Conservation (phyloP, 2,797 vertebrate species). For the Ficedula albicollis region DNA sequence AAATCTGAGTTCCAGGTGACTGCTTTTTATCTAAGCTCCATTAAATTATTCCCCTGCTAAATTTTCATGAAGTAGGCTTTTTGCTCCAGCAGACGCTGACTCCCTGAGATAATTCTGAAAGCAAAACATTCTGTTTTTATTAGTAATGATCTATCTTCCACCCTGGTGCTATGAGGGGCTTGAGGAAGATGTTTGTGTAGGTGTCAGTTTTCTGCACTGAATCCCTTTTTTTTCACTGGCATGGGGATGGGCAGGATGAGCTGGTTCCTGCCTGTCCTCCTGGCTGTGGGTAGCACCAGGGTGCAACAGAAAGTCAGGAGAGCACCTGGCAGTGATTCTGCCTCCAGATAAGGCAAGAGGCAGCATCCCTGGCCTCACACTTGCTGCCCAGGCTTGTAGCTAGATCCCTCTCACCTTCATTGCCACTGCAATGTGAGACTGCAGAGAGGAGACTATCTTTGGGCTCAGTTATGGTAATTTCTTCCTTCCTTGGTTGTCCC, state of each 20-base stretch:
- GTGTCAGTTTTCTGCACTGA: neutral
- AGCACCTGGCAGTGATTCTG: neutral
- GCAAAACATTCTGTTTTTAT: neutral
- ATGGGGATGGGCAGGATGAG: neutral
- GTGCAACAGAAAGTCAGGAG: neutral
- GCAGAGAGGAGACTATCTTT: neutral
- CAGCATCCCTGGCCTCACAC: neutral
- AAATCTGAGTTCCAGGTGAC: constrained; percentile 43
- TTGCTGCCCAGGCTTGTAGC: neutral
- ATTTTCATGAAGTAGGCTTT: constrained; percentile 21
- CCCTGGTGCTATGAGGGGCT: neutral
- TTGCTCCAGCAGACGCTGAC: neutral
- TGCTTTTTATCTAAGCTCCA: constrained; percentile 49
- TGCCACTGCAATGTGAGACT: neutral
- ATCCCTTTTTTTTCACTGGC: neutral
- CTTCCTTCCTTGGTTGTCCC: neutral
- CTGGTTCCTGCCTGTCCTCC: neutral
- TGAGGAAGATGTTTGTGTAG: neutral
- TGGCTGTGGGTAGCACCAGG: neutral
- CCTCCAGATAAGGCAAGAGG: neutral
- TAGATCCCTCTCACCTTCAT: neutral
- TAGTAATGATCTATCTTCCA: neutral
- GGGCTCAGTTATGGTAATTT: neutral
- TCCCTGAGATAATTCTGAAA: constrained; percentile 3
- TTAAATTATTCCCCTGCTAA: constrained; percentile 52